These are phyloP conservation scores for Aphelenchoides besseyi DNA, from an alignment of 1,140 invertebrate species.

Conservation along the genomic window DNA sequence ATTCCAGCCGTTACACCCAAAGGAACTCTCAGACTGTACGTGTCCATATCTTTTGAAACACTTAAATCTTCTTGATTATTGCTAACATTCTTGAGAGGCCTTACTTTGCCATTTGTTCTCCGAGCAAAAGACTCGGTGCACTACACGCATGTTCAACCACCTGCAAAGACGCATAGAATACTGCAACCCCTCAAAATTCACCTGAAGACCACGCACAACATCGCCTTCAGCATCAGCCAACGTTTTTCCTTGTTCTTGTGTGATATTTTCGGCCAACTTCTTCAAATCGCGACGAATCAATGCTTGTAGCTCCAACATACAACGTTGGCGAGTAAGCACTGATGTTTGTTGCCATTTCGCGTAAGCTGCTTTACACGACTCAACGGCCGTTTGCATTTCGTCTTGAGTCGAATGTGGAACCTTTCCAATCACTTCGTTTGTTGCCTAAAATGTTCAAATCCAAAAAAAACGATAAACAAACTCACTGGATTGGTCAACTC, in stretches of 20 bases:
- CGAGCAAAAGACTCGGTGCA: slow-evolving; percentile 83
- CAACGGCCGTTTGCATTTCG: slow-evolving; percentile 87
- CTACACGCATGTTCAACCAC: slow-evolving; percentile 93
- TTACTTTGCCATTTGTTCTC: slow-evolving; percentile 79
- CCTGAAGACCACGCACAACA: slow-evolving; percentile 87
- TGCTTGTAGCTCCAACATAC: slow-evolving; percentile 86
- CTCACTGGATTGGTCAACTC: slow-evolving; percentile 61
- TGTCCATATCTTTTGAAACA: slow-evolving; percentile 67
- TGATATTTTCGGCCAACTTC: slow-evolving; percentile 84
- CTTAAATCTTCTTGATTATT: slow-evolving; percentile 78
- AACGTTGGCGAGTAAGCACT: slow-evolving; percentile 84
- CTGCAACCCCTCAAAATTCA: slow-evolving; percentile 74
- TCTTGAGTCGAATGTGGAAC: slow-evolving; percentile 84
- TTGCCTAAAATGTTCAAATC: slow-evolving; percentile 66
- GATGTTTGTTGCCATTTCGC: slow-evolving; percentile 85
- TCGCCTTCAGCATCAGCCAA: slow-evolving; percentile 94
- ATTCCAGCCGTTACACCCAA: slow-evolving; percentile 84
- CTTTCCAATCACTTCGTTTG: slow-evolving; percentile 71
- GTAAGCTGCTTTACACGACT: slow-evolving; percentile 77
- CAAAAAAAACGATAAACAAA: slow-evolving; percentile 19
- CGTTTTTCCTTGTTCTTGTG: slow-evolving; percentile 95
- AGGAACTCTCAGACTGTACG: slow-evolving; percentile 77
- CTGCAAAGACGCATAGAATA: too few species aligned
- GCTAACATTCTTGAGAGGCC: slow-evolving; percentile 76
- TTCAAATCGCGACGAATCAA: slow-evolving; percentile 77